Evolutionary conservation across 2,888 invertebrate species (phyloP).

Genomic region (Agrotis puta): DNA sequence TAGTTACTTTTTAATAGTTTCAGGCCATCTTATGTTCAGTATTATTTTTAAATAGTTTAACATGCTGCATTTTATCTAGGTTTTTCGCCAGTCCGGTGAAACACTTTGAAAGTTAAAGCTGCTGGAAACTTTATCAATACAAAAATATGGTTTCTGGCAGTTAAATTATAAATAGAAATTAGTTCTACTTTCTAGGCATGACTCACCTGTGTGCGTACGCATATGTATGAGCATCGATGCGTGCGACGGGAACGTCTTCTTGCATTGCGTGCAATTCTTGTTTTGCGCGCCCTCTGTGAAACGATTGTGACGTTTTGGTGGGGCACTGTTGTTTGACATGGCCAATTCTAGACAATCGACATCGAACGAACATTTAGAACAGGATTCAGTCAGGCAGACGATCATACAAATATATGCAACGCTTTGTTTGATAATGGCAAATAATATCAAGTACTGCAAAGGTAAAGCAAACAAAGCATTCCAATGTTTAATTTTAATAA

Average conservation of each 20-base stretch:
- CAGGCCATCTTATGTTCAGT: too few relatives aligned
- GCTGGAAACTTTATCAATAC: neutral
- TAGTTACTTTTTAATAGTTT: too few relatives aligned
- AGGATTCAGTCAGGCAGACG: conserved; percentile 69
- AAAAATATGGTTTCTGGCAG: neutral
- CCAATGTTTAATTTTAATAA: conserved; percentile 55
- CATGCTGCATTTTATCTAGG: neutral
- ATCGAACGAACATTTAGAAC: conserved; percentile 86
- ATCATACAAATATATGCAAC: conserved; percentile 66
- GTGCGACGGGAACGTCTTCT: conserved; percentile 94
- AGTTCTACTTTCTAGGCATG: neutral
- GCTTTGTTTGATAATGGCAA: conserved; percentile 61
- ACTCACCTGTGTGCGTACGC: conserved; percentile 93
- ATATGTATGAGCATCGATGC: conserved; percentile 95
- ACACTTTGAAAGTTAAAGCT: neutral
- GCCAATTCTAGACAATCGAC: conserved; percentile 93
- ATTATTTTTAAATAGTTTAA: neutral
- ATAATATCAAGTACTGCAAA: conserved; percentile 25
- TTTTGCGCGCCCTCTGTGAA: conserved; percentile 90
- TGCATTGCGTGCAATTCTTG: conserved; percentile 93
- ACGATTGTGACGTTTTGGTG: conserved; percentile 92
- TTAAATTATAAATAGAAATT: neutral
- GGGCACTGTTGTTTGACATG: conserved; percentile 93
- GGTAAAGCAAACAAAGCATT: conserved; percentile 76
- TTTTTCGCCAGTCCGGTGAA: neutral